These are phyloP conservation scores for Papilio elwesi DNA, from an alignment of 2,888 invertebrate species.

Conservation along the genomic window DNA sequence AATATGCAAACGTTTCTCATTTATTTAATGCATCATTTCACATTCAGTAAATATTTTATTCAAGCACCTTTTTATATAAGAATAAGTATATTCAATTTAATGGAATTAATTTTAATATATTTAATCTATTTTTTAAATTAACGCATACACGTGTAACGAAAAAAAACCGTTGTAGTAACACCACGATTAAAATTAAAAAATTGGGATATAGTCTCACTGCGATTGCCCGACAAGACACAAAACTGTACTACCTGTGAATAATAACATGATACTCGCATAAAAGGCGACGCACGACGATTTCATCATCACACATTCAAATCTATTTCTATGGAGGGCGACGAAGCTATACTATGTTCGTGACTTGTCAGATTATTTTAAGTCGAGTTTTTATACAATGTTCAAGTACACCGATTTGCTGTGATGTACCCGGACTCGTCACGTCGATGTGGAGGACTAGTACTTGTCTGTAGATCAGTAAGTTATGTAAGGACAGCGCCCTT, in stretches of 20 bases:
- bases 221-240: neutral
- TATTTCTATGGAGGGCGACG: no score
- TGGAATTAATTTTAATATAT: slow-evolving; percentile 2
- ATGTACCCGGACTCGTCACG: no score
- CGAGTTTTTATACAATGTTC: no score
- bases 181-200: neutral
- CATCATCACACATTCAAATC: no score
- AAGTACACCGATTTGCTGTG: no score
- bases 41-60: slow-evolving; percentile 9
- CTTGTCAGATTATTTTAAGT: no score
- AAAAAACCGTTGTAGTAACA: neutral
- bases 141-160: neutral
- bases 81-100: neutral
- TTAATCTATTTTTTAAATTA: neutral
- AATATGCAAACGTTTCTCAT: slow-evolving; percentile 4
- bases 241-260: no score
- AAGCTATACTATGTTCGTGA: neutral
- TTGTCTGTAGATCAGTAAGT: no score
- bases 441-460: no score
- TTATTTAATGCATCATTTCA: neutral
- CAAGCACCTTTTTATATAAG: neutral
- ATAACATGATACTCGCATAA: no score
- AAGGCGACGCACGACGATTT: no score
- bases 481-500: no score
- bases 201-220: neutral